Conservation (phyloP, 2,888 invertebrate genomes). For the Blastobasis adustella region DNA sequence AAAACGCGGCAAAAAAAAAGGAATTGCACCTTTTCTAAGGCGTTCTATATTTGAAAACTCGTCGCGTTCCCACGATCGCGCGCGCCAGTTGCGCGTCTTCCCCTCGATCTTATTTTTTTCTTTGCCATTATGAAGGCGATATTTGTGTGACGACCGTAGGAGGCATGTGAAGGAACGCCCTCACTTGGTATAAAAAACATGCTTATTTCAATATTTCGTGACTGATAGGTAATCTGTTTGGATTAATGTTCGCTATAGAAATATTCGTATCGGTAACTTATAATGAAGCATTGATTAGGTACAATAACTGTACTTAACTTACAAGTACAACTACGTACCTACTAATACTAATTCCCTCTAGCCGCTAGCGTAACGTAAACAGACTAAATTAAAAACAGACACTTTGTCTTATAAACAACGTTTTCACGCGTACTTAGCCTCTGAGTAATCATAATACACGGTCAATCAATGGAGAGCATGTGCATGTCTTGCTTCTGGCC, state of each 20-base stretch:
- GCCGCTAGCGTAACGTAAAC: too few relatives aligned
- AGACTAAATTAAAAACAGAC: constrained; percentile 31
- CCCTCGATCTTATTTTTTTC: constrained; percentile 54
- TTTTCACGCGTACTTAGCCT: constrained; percentile 48
- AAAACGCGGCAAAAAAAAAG: constrained; percentile 55
- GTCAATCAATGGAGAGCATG: constrained; percentile 54
- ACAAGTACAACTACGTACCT: background rate
- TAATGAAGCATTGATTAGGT: too few relatives aligned
- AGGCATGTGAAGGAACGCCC: constrained; percentile 24
- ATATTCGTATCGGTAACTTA: too few relatives aligned
- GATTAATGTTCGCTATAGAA: too few relatives aligned
- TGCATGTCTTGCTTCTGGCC: constrained; percentile 23
- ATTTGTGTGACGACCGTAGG: constrained; percentile 49
- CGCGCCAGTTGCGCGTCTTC: constrained; percentile 70
- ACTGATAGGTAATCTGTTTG: too few relatives aligned
- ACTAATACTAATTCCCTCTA: background rate
- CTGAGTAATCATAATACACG: constrained; percentile 52
- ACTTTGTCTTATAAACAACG: constrained; percentile 34
- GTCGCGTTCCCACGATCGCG: constrained; percentile 72
- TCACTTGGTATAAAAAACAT: background rate
- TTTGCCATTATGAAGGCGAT: constrained; percentile 45
- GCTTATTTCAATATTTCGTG: too few relatives aligned
- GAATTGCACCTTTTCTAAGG: constrained; percentile 73
- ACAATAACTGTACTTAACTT: too few relatives aligned
- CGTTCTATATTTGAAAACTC: constrained; percentile 68